These are phyloP conservation scores for Eupithecia inturbata DNA, from an alignment of 2,888 invertebrate genomes.

Conservation along the genomic window DNA sequence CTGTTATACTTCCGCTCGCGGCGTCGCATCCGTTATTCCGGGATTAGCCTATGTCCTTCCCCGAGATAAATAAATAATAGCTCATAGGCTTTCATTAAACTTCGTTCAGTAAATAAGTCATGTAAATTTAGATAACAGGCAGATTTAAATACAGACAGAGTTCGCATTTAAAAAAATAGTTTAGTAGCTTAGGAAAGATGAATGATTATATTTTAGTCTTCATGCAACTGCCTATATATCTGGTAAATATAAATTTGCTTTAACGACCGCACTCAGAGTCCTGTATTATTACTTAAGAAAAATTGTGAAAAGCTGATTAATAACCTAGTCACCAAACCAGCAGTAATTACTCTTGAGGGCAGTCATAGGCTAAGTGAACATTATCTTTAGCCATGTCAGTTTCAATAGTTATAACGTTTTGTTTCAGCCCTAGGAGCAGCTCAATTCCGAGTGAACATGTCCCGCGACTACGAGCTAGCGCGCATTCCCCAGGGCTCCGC, in stretches of 20 bases:
- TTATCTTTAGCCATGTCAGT: neutral
- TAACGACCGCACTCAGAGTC: neutral
- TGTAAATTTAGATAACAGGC: neutral
- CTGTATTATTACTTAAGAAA: too few relatives aligned
- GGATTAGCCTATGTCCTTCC: too few relatives aligned
- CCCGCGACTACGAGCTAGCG: slow-evolving; percentile 89
- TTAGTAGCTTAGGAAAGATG: too few relatives aligned
- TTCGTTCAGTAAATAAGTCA: neutral
- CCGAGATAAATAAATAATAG: too few relatives aligned
- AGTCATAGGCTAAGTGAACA: neutral
- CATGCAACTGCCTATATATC: neutral
- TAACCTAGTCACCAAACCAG: neutral
- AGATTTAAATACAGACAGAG: neutral
- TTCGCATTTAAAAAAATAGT: neutral
- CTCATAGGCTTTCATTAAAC: too few relatives aligned
- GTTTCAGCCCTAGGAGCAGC: slow-evolving; percentile 87
- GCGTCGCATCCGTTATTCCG: too few relatives aligned
- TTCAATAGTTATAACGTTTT: neutral
- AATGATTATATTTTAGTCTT: neutral
- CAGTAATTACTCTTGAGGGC: neutral
- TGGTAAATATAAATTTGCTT: neutral
- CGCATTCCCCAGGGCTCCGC: slow-evolving; percentile 90
- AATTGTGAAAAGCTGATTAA: neutral
- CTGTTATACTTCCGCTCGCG: too few relatives aligned
- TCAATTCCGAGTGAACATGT: slow-evolving; percentile 92